Evolutionary conservation across 2,888 invertebrate genomes (phyloP).

Genomic region (Punctoribates punctum): DNA sequence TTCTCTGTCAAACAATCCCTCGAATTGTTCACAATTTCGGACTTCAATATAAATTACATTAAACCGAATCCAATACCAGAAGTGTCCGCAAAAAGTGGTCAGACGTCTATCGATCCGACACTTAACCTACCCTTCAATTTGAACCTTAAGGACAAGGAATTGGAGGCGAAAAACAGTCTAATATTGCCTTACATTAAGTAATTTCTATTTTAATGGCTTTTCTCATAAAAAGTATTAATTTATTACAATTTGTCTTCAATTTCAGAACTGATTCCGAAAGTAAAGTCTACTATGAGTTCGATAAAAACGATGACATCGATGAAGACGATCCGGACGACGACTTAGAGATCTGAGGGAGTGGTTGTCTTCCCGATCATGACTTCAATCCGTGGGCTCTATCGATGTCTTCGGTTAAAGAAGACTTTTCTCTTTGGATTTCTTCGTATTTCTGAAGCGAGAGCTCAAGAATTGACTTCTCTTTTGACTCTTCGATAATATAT

Average conservation of each 20-base stretch:
- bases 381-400: conserved; percentile 51
- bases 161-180: conserved; percentile 61
- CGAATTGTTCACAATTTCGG: conserved; percentile 15
- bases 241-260: not conserved
- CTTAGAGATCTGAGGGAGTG: conserved; percentile 47
- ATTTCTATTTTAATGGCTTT: not conserved
- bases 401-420: not conserved
- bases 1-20: conserved; percentile 28
- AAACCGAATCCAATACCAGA: not conserved
- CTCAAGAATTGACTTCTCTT: conserved; percentile 59
- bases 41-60: not conserved
- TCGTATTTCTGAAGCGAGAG: conserved; percentile 68
- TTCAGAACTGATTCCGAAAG: conserved; percentile 33
- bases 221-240: conserved; percentile 10
- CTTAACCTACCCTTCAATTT: conserved; percentile 60
- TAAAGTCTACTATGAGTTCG: conserved; percentile 49
- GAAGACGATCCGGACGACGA: conserved; percentile 51
- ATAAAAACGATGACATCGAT: conserved; percentile 50
- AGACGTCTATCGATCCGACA: not conserved
- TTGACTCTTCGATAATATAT: conserved; percentile 30
- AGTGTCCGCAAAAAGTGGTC: not conserved
- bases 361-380: conserved; percentile 4
- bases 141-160: conserved; percentile 62
- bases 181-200: conserved; percentile 63
- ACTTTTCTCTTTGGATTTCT: conserved; percentile 50